Percentiles rank a stretch among this genome's conserved stretches.
Conservation (phyloP, 2,113 vertebrate genomes). For the Tragelaphus imberbis region DNA sequence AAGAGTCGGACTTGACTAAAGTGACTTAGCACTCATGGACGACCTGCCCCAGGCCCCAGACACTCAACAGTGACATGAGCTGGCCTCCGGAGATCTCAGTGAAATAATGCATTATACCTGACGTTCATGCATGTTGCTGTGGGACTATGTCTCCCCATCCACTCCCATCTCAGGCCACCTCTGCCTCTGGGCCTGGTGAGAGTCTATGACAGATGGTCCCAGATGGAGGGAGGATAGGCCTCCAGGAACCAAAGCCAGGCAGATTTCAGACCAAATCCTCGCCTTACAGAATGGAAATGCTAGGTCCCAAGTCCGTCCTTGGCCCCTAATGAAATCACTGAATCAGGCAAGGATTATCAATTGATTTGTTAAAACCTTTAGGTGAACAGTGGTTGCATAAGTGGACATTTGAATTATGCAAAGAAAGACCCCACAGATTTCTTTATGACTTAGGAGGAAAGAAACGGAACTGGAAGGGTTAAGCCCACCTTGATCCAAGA, state of each 20-base stretch:
- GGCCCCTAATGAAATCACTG: neutral
- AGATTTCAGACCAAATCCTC: neutral
- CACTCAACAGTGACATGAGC: neutral
- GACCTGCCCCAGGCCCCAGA: neutral
- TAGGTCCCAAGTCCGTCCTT: neutral
- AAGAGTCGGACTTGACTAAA: neutral
- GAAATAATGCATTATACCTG: neutral
- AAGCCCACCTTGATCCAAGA: neutral
- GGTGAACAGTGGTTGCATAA: rapidly evolving
- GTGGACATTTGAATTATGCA: neutral
- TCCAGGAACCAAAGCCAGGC: neutral
- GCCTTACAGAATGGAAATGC: neutral
- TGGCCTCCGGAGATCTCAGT: neutral
- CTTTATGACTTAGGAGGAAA: neutral
- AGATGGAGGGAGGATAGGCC: neutral
- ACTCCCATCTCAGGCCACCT: neutral
- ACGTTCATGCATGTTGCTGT: rapidly evolving
- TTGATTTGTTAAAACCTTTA: neutral
- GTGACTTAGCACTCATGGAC: neutral
- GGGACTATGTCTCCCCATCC: neutral
- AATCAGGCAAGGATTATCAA: neutral
- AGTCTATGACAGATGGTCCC: neutral
- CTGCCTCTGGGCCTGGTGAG: neutral
- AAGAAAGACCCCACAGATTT: neutral
- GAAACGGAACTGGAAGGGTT: neutral